These are phyloP conservation scores for Balaeniceps rex DNA, from an alignment of 2,113 vertebrate genomes.

Conservation along the genomic window DNA sequence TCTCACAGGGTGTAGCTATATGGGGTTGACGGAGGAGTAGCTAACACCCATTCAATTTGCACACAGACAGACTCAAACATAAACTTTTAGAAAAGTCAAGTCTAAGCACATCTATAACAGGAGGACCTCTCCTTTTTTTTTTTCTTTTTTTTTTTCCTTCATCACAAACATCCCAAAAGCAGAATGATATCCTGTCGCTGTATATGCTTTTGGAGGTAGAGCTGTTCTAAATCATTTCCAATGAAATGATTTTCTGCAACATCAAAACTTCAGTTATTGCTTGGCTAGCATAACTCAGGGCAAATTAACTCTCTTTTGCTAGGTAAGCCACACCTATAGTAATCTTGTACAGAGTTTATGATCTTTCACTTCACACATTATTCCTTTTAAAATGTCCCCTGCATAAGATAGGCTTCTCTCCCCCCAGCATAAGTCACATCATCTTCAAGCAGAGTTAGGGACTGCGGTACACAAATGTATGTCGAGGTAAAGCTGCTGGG, in stretches of 20 bases:
- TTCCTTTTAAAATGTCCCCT: background rate
- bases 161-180: background rate
- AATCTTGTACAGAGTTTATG: background rate
- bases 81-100: background rate
- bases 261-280: background rate
- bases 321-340: background rate
- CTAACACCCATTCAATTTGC: slow-evolving; percentile 1
- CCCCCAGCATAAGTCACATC: background rate
- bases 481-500: background rate
- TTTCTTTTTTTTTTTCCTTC: background rate
- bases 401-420: background rate
- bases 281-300: background rate
- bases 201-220: background rate
- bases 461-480: background rate
- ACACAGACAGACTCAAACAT: background rate
- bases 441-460: background rate
- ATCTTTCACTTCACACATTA: background rate
- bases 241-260: background rate
- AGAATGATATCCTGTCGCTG: background rate
- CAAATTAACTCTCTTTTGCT: slow-evolving; percentile 2
- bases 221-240: background rate
- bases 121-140: background rate
- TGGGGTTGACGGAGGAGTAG: background rate
- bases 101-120: background rate
- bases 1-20: background rate